Evolutionary conservation across 2,797 vertebrate genomes (phyloP).

Genomic region (Urosaurus nigricauda): DNA sequence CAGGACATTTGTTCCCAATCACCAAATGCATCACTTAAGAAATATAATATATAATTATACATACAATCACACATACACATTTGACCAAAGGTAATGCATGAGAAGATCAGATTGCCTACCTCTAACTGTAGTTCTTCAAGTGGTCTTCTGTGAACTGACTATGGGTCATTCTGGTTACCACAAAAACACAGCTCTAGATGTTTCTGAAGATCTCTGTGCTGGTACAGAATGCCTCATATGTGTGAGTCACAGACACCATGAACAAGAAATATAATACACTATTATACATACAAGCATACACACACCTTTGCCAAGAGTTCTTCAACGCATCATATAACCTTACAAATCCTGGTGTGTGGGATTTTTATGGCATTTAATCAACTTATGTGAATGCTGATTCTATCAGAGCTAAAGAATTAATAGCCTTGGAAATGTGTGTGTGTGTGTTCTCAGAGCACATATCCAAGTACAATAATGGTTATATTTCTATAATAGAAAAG

Average conservation of each 20-base stretch:
- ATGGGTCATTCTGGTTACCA: too few species aligned
- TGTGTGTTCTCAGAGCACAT: neutral
- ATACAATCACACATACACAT: slow-evolving; percentile 16
- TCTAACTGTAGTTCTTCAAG: too few species aligned
- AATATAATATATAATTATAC: slow-evolving; percentile 50
- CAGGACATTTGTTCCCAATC: slow-evolving; percentile 71
- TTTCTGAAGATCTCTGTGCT: too few species aligned
- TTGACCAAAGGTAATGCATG: too few species aligned
- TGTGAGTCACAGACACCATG: too few species aligned
- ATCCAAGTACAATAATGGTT: neutral
- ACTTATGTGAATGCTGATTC: neutral
- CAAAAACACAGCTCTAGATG: too few species aligned
- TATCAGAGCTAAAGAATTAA: neutral
- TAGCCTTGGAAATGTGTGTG: neutral
- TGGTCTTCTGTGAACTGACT: too few species aligned
- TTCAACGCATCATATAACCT: slow-evolving; percentile 3
- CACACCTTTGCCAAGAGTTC: slow-evolving; percentile 41
- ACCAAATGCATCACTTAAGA: slow-evolving; percentile 64
- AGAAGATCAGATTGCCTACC: too few species aligned
- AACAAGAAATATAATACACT: too few species aligned
- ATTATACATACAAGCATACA: slow-evolving; percentile 40
- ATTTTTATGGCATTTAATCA: neutral
- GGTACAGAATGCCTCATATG: too few species aligned
- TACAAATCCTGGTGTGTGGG: neutral
- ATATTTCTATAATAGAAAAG: neutral